These are phyloP conservation scores for Linurgus olivaceus DNA, from an alignment of 2,797 vertebrate genomes.

Conservation along the genomic window DNA sequence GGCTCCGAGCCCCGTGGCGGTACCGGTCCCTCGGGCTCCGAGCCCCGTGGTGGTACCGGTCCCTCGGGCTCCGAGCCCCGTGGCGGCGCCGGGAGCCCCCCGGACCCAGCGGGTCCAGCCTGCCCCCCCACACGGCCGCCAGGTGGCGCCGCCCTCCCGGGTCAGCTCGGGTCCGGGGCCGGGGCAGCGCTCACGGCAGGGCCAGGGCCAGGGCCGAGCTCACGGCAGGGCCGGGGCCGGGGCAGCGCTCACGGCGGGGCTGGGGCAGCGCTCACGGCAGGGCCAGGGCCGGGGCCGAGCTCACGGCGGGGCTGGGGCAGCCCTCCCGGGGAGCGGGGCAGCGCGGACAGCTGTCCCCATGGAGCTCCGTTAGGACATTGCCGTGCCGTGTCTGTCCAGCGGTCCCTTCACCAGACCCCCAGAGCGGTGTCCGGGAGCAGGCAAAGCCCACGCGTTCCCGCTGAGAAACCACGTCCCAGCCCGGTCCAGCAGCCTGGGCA, in stretches of 20 bases:
- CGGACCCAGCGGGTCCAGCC: too few species aligned
- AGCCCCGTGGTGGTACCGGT: too few species aligned
- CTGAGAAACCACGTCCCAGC: background rate
- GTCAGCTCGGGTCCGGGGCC: background rate
- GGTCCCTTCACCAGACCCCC: background rate
- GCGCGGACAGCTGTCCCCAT: background rate
- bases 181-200: too few species aligned
- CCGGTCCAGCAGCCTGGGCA: background rate
- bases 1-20: too few species aligned
- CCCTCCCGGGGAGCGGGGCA: background rate
- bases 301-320: too few species aligned
- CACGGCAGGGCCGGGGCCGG: too few species aligned
- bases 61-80: too few species aligned
- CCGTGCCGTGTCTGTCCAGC: too few species aligned
- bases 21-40: too few species aligned
- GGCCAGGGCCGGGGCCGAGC: background rate
- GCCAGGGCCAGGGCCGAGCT: background rate
- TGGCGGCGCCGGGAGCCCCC: background rate
- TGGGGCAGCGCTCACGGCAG: too few species aligned
- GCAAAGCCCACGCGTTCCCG: rapidly evolving
- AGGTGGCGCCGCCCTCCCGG: background rate
- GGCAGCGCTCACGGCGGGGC: too few species aligned
- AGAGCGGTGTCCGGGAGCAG: rapidly evolving
- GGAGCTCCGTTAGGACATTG: background rate
- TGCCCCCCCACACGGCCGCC: background rate